Percentiles rank a stretch among this genome's conserved stretches.
Evolutionary conservation across 37 sponge, comb jelly and placozoan species (phyloP).

Genomic region (Amphimedon queenslandica): DNA sequence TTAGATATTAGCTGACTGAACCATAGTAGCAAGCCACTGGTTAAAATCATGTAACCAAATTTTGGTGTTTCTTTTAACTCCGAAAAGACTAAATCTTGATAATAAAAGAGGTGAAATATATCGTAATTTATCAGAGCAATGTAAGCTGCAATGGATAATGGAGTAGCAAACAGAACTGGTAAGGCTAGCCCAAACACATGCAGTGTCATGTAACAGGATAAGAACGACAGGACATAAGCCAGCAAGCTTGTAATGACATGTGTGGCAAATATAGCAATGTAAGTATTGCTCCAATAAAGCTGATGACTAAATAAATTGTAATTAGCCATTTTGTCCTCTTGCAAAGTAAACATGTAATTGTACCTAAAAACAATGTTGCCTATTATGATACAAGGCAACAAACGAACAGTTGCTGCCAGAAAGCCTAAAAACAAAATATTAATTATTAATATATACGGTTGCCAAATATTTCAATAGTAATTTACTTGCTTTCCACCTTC

Average conservation of each 20-base stretch:
- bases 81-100: too few relatives aligned
- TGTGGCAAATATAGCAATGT: slow-evolving; percentile 7
- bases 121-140: background rate
- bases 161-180: slow-evolving; percentile 56
- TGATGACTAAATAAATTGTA: background rate
- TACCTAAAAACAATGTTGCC: slow-evolving; percentile 34
- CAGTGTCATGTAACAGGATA: slow-evolving; percentile 38
- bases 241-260: slow-evolving; percentile 54
- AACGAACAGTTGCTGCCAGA: slow-evolving; percentile 37
- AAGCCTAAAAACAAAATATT: slow-evolving; percentile 44
- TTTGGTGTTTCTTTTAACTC: too few relatives aligned
- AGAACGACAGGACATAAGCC: slow-evolving; percentile 31
- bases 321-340: background rate
- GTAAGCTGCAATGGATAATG: slow-evolving; percentile 2
- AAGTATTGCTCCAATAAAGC: slow-evolving; percentile 12
- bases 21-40: slow-evolving; percentile 33
- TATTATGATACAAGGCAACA: slow-evolving; percentile 42
- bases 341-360: slow-evolving; percentile 19
- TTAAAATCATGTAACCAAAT: background rate
- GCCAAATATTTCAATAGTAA: too few relatives aligned
- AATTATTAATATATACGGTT: background rate
- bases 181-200: slow-evolving; percentile 28
- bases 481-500: slow-evolving; percentile 57
- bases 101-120: background rate
- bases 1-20: slow-evolving; percentile 50